A percentile compares a stretch with the other conserved stretches of the same genome.
Evolutionary conservation across 2,113 vertebrate species (phyloP).

Genomic region (Anoura caudifer): DNA sequence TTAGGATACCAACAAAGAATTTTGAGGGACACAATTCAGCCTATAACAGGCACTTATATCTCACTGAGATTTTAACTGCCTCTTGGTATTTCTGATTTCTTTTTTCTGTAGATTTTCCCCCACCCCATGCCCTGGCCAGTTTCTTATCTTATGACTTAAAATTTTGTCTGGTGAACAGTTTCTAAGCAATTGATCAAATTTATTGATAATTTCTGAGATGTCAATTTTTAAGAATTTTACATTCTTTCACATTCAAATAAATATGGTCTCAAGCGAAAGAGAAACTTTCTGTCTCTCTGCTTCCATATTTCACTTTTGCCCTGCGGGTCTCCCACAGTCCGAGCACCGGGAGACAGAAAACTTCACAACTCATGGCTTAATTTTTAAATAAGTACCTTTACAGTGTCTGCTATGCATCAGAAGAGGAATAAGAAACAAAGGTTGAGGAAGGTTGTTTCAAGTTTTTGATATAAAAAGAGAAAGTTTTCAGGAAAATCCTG

Average conservation of each 20-base stretch:
- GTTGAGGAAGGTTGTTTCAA: not conserved
- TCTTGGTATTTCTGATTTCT: not conserved
- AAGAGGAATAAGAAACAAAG: not conserved
- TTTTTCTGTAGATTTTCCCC: not conserved
- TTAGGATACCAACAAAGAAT: too few relatives aligned
- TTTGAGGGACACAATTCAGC: not conserved
- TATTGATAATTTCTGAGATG: not conserved
- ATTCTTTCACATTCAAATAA: not conserved
- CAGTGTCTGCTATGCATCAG: not conserved
- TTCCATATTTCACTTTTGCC: not conserved
- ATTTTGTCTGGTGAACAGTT: not conserved
- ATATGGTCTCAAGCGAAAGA: not conserved
- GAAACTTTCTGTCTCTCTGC: not conserved
- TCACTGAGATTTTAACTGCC: not conserved
- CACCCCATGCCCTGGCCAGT: accelerated
- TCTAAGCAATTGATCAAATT: not conserved
- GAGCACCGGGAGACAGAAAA: not conserved
- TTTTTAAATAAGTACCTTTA: not conserved
- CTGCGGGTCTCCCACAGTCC: not conserved
- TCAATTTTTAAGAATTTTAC: not conserved
- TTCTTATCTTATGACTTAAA: constrained; percentile 8
- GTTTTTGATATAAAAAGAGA: not conserved
- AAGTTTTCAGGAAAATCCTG: constrained; percentile 28
- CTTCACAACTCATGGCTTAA: not conserved
- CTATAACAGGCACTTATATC: not conserved